Evolutionary conservation across 2,797 vertebrate species (phyloP), one percentile per base, ranked within the genome.

Genomic region (Mastacembelus armatus): DNA sequence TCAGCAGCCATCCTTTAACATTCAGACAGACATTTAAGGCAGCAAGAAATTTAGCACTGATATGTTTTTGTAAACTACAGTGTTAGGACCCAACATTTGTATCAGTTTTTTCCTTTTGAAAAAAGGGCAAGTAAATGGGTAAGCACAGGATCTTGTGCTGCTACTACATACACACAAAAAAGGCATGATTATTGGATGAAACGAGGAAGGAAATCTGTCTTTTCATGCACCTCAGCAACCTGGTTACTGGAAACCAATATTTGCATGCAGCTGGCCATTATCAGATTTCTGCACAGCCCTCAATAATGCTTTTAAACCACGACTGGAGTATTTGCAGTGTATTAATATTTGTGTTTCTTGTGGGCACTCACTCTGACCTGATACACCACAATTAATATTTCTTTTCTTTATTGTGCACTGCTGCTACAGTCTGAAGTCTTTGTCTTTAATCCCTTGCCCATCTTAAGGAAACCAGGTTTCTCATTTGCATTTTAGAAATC

Each of bases 401-500:
- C n/a, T n/a, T n/a, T n/a, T n/a, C 36, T 14, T 29, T 7, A 3
- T 15, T 49, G 33, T 4, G 35, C 12, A 10, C 33, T 35, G n/a
- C n/a, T n/a, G n/a, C n/a, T n/a, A n/a, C n/a, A n/a, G n/a, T n/a
- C n/a, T n/a, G n/a, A n/a, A n/a, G n/a, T n/a, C n/a, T n/a, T n/a
- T n/a, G n/a, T n/a, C n/a, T n/a, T n/a, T n/a, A n/a, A n/a, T n/a
- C 22, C 49, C 27, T 22, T 15, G 29, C 19, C 19, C 30, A 50
- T 33, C 52, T 73, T 39, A 43, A 67, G 43, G 30, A 72, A 64
- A 66, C 30, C 48, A 59, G 66, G 52, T 66, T 71, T 71, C 19
- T 29, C 27, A 61, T 81, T 79, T 70, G 72, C 56, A 66, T 74
- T 71, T 7, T 19, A 49, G 48, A 71, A 76, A 63, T 63, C 45